These are phyloP conservation scores for Acholoe squamosa DNA, from an alignment of 2,888 invertebrate species.

Conservation along the genomic window DNA sequence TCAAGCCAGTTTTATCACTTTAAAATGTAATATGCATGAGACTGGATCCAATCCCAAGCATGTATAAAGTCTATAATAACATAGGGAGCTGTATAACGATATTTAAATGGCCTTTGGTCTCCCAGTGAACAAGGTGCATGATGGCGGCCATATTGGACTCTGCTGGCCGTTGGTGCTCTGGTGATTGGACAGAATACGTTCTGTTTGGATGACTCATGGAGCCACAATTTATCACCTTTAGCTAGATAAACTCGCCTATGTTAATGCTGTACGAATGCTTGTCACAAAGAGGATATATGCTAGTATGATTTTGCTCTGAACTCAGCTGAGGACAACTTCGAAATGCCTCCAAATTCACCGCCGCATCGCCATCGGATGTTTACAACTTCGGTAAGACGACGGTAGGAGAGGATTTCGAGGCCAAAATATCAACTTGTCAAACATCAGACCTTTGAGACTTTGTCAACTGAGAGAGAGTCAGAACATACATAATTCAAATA, in stretches of 20 bases:
- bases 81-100: too few relatives aligned
- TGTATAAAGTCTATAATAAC: too few relatives aligned
- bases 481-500: background rate
- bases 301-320: background rate
- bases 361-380: conserved; percentile 1
- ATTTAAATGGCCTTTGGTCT: too few relatives aligned
- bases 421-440: background rate
- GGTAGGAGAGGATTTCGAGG: background rate
- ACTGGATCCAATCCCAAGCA: too few relatives aligned
- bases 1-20: too few relatives aligned
- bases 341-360: conserved; percentile 41
- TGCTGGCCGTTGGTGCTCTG: conserved; percentile 42
- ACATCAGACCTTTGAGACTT: background rate
- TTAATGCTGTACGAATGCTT: background rate
- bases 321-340: background rate
- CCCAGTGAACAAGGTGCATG: background rate
- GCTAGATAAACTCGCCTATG: background rate
- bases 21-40: too few relatives aligned
- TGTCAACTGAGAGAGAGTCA: background rate
- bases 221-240: background rate
- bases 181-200: background rate
- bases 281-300: background rate
- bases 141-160: conserved; percentile 48
- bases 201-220: conserved; percentile 44
- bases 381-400: background rate